Conservation (phyloP, 2,797 vertebrate genomes). For the Alfaro cultratus region DNA sequence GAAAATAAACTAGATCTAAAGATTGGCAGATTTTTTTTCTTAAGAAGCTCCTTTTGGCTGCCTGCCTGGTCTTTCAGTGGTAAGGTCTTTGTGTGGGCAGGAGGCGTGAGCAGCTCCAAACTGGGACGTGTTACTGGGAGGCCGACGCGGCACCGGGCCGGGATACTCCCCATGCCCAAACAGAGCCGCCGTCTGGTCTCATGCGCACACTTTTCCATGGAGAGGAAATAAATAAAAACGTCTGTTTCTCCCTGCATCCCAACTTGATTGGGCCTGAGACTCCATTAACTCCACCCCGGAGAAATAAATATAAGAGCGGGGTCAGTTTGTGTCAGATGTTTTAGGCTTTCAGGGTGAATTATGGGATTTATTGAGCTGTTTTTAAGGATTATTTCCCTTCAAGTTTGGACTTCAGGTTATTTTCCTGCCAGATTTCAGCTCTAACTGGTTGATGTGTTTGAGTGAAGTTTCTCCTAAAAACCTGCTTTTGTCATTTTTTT, state of each 20-base stretch:
- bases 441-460: neutral
- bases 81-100: neutral
- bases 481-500: neutral
- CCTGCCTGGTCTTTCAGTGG: conserved; percentile 9
- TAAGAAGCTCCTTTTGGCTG: neutral
- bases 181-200: conserved; percentile 51
- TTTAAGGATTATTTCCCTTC: conserved; percentile 12
- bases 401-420: conserved; percentile 24
- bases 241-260: conserved; percentile 42
- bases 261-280: conserved; percentile 68
- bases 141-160: conserved; percentile 20
- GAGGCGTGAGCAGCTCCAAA: conserved; percentile 7
- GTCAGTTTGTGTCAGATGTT: conserved; percentile 29
- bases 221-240: conserved; percentile 26
- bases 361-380: conserved; percentile 22
- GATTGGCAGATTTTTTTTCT: neutral
- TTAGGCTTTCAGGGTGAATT: conserved; percentile 34
- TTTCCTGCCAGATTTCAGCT: neutral
- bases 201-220: conserved; percentile 32
- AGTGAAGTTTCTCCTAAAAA: neutral
- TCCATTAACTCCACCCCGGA: conserved; percentile 73
- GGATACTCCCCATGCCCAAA: conserved; percentile 66
- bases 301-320: conserved; percentile 61
- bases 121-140: conserved; percentile 47
- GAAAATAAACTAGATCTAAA: neutral